Evolutionary conservation across 2,113 vertebrate species (phyloP).

Genomic region (Rhipidura dahli): DNA sequence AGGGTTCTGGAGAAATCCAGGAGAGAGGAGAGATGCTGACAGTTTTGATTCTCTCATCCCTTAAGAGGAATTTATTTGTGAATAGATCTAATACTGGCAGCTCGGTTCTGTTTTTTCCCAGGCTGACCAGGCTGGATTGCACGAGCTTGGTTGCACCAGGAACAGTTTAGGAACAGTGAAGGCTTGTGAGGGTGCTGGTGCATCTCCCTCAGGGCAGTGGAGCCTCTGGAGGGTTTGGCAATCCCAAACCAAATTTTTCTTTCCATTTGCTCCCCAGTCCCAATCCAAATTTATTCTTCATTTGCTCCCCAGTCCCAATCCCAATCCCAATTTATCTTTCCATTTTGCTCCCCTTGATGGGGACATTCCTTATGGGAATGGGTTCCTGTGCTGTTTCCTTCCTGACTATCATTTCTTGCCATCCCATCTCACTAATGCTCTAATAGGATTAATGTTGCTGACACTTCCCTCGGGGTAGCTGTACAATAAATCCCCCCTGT

Average conservation of each 20-base stretch:
- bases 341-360: background rate
- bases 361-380: fast-evolving
- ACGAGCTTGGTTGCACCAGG: background rate
- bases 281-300: background rate
- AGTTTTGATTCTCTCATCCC: background rate
- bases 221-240: background rate
- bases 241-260: background rate
- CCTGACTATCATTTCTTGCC: background rate
- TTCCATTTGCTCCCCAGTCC: background rate
- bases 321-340: background rate
- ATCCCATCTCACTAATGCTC: background rate
- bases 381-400: background rate
- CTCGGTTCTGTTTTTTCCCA: background rate
- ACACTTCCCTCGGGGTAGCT: background rate
- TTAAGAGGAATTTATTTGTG: background rate
- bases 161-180: background rate
- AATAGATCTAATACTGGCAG: background rate
- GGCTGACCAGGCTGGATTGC: background rate
- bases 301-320: background rate
- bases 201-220: background rate
- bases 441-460: constrained; percentile 32
- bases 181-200: background rate
- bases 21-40: fast-evolving
- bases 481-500: background rate
- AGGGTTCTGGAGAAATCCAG: background rate